Conservation (phyloP, 1,140 invertebrate genomes). For the Ooceraea biroi region DNA sequence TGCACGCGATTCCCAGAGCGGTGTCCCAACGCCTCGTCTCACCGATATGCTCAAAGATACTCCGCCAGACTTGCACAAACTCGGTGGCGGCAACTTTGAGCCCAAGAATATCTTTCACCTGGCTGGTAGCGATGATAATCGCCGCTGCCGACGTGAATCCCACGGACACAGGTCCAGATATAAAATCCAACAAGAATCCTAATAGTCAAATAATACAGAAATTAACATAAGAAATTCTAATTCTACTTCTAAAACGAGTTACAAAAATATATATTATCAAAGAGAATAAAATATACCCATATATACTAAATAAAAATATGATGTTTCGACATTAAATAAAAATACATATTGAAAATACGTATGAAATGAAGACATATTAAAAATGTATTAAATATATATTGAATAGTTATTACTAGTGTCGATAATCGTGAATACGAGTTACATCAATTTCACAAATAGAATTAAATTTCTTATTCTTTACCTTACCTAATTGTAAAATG, state of each 20-base stretch:
- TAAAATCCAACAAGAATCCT: constrained; percentile 97
- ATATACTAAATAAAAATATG: background rate
- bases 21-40: constrained; percentile 90
- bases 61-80: constrained; percentile 89
- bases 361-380: too few relatives aligned
- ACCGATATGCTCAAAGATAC: constrained; percentile 89
- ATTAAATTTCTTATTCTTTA: background rate
- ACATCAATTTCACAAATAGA: background rate
- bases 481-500: constrained; percentile 92
- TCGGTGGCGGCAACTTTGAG: constrained; percentile 89
- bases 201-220: constrained; percentile 33
- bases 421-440: background rate
- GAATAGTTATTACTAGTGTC: too few relatives aligned
- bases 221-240: background rate
- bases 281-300: background rate
- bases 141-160: constrained; percentile 96
- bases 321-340: too few relatives aligned
- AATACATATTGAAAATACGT: background rate
- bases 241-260: too few relatives aligned
- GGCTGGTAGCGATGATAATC: constrained; percentile 94
- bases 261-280: background rate
- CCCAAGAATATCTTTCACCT: constrained; percentile 93
- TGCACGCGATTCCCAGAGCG: constrained; percentile 89
- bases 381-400: too few relatives aligned
- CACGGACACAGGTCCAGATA: constrained; percentile 95